phyloP scores from a whole-genome alignment of 2,888 invertebrate species.

The Pherbina coryleti region DNA sequence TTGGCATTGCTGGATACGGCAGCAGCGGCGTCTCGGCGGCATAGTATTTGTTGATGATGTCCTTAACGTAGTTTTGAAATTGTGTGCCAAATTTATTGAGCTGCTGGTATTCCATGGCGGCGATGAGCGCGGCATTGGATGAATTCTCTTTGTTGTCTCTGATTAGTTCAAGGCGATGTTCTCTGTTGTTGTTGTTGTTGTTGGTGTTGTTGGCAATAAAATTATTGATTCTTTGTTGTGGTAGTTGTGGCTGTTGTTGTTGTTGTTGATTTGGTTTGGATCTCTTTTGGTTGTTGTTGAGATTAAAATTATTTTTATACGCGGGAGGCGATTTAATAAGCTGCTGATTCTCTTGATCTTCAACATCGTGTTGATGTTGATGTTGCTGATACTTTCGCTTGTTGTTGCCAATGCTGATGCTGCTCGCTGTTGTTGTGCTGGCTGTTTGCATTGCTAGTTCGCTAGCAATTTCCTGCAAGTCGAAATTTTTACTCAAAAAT shows the following conservation, averaged over 20 bases:
- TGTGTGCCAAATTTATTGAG: slow-evolving; percentile 67
- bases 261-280: slow-evolving; percentile 51
- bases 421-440: slow-evolving; percentile 56
- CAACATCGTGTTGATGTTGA: slow-evolving; percentile 48
- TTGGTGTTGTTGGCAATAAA: slow-evolving; percentile 44
- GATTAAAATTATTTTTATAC: slow-evolving; percentile 63
- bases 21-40: slow-evolving; percentile 65
- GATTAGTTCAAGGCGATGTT: slow-evolving; percentile 60
- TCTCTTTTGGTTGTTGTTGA: slow-evolving; percentile 49
- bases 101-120: slow-evolving; percentile 68
- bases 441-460: slow-evolving; percentile 52
- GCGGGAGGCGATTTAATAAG: slow-evolving; percentile 71
- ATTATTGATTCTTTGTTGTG: slow-evolving; percentile 42
- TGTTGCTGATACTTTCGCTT: slow-evolving; percentile 53
- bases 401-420: slow-evolving; percentile 53
- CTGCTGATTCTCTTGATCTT: slow-evolving; percentile 67
- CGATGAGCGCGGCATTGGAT: slow-evolving; percentile 60
- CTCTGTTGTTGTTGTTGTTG: slow-evolving; percentile 47
- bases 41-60: slow-evolving; percentile 69
- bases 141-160: slow-evolving; percentile 46
- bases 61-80: slow-evolving; percentile 69
- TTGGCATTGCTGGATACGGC: slow-evolving; percentile 51
- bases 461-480: slow-evolving; percentile 54
- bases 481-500: slow-evolving; percentile 58
- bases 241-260: slow-evolving; percentile 49